Base-by-base conservation (phyloP, 2,113 vertebrate genomes). In the Leucosticte australis region DNA sequence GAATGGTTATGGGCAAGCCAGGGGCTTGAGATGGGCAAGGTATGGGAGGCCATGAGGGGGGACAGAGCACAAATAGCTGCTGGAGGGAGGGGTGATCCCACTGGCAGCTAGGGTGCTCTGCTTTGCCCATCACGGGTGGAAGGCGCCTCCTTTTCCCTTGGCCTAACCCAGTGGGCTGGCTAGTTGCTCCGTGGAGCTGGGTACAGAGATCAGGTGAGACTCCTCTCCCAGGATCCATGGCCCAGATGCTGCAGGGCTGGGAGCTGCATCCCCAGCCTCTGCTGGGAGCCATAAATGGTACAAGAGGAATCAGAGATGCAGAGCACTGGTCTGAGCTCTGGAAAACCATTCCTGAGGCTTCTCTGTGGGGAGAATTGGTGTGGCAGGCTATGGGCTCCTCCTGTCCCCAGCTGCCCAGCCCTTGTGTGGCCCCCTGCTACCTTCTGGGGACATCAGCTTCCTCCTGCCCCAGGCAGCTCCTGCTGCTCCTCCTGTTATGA, bases 391-490 rank as follows among this genome's bases (percentile, higher is more conserved):
- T 1, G 6, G 50, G 7, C 2, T 85, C 15, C 49, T 85, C 23
- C 60, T 56, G 47, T 39, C 22, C 49, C 37, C 30, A 15, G 33
- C 49, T 13, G 5, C 56, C 30, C 42, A 89, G 41, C 68, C 62
- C 41, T 78, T 53, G 33, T 70, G 60, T 42, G 68, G 3, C 50
- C 23, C 24, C 33, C 26, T 7, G 8, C 59, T 93, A 62, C 27
- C 37, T 92, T 89, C 42, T 59, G 53, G 79, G 37, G 11, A 56
- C 6, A 22, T 57, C 83, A 82, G 60, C 74, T 97, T 90, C 81
- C 87, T 86, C 67, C 74, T 57, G 69, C 76, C 81, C 44, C 67
- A 39, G 96, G 97, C 95, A 97, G 96, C 97, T 94, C 84, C 62
- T 41, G 74, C 78, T 71, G 23, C 63, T 76, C 41, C 63, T 76